Evolutionary conservation across 2,888 invertebrate genomes (phyloP).

Genomic region (Caenorhabditis doughertyi): DNA sequence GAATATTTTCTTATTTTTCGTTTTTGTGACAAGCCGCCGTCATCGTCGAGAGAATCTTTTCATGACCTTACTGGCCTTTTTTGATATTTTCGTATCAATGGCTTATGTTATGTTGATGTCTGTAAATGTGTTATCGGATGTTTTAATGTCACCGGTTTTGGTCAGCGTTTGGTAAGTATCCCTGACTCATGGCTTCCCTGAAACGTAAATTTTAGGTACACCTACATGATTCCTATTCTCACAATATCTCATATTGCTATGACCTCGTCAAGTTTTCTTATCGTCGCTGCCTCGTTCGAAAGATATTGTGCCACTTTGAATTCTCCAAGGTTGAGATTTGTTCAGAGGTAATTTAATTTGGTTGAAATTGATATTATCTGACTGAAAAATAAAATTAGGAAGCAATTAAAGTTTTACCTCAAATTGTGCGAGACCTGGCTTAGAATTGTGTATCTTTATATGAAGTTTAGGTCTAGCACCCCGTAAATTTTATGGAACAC

Average conservation of each 20-base stretch:
- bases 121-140: slow-evolving; percentile 80
- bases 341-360: slow-evolving; percentile 61
- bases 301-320: slow-evolving; percentile 77
- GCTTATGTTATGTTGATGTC: slow-evolving; percentile 81
- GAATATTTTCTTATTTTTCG: slow-evolving; percentile 77
- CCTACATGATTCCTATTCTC: slow-evolving; percentile 81
- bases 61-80: slow-evolving; percentile 80
- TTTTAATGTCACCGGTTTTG: slow-evolving; percentile 71
- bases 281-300: slow-evolving; percentile 80
- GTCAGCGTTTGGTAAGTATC: slow-evolving; percentile 75
- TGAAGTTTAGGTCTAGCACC: too few relatives aligned
- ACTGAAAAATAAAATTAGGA: too few relatives aligned
- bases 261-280: slow-evolving; percentile 80
- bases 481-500: too few relatives aligned
- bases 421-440: too few relatives aligned
- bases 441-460: too few relatives aligned
- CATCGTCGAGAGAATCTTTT: slow-evolving; percentile 78
- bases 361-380: too few relatives aligned
- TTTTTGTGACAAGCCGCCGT: slow-evolving; percentile 71
- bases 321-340: slow-evolving; percentile 69
- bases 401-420: too few relatives aligned
- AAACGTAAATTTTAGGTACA: slow-evolving; percentile 68
- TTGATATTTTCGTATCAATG: slow-evolving; percentile 79
- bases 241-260: slow-evolving; percentile 82
- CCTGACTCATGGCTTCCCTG: too few relatives aligned